A percentile compares a stretch with the other conserved stretches of the same genome.
phyloP scores from a whole-genome alignment of 2,797 vertebrate species.

The Thamnophis elegans region DNA sequence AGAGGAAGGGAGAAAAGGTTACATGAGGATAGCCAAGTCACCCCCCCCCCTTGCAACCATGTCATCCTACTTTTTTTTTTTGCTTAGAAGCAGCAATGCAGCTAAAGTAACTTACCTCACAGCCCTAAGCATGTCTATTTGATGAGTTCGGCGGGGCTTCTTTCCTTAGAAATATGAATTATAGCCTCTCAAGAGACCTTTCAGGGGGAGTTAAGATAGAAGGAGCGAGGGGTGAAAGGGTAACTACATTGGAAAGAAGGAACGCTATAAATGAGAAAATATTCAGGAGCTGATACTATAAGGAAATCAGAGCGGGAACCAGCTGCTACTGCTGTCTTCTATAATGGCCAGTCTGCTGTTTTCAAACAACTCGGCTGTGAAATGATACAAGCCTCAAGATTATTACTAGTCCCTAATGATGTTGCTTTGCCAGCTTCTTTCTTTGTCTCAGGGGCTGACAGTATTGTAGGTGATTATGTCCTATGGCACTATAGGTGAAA shows the following conservation, averaged over 20 bases:
- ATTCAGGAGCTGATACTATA: conserved; percentile 31
- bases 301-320: conserved; percentile 45
- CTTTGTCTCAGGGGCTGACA: conserved; percentile 14
- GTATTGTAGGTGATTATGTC: neutral
- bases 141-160: neutral
- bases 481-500: conserved; percentile 19
- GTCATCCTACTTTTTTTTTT: conserved; percentile 17
- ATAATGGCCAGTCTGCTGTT: conserved; percentile 57
- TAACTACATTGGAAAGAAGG: neutral
- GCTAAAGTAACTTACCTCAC: conserved; percentile 1
- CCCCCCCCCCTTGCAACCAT: neutral
- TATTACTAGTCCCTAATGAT: conserved; percentile 46
- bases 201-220: neutral
- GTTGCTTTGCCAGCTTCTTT: conserved; percentile 24
- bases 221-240: neutral
- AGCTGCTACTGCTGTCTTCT: conserved; percentile 52
- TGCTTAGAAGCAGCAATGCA: conserved; percentile 39
- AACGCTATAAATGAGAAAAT: conserved; percentile 34
- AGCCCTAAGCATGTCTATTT: neutral
- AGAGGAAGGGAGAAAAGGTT: conserved; percentile 1
- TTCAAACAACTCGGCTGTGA: conserved; percentile 61
- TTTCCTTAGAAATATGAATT: neutral
- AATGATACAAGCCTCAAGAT: conserved; percentile 52
- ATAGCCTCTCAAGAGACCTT: conserved; percentile 2
- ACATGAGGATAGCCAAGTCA: conserved; percentile 8